Evolutionary conservation across 1,140 invertebrate species (phyloP).

Genomic region (Drosophila kepulauana): DNA sequence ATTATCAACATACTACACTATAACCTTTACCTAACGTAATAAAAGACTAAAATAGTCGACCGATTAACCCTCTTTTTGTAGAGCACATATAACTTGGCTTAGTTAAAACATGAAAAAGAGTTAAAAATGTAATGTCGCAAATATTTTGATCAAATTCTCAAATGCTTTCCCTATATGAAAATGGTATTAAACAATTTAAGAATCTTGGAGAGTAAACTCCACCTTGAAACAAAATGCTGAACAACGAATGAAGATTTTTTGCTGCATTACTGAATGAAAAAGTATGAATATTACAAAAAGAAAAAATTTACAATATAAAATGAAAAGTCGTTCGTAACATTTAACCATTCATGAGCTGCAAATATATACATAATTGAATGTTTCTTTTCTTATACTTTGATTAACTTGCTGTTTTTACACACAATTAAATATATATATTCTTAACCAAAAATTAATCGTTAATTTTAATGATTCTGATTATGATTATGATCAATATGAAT

Average conservation of each 20-base stretch:
- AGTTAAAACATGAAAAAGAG: slow-evolving; percentile 13
- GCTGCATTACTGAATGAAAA: slow-evolving; percentile 48
- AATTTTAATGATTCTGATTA: slow-evolving; percentile 61
- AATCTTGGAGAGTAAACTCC: slow-evolving; percentile 80
- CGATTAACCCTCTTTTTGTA: slow-evolving; percentile 43
- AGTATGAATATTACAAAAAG: slow-evolving; percentile 27
- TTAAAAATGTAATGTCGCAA: slow-evolving; percentile 67
- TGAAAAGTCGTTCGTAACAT: slow-evolving; percentile 78
- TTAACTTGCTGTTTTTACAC: slow-evolving; percentile 70
- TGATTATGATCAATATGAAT: slow-evolving; percentile 62
- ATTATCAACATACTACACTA: background rate
- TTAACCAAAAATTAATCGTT: slow-evolving; percentile 80
- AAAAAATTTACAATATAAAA: slow-evolving; percentile 64
- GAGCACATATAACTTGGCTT: slow-evolving; percentile 24
- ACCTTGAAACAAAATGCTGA: slow-evolving; percentile 69
- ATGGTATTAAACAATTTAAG: slow-evolving; percentile 34
- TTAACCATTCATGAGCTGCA: slow-evolving; percentile 77
- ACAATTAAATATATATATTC: slow-evolving; percentile 70
- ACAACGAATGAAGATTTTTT: slow-evolving; percentile 81
- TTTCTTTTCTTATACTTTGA: slow-evolving; percentile 73
- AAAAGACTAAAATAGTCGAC: slow-evolving; percentile 33
- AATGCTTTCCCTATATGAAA: slow-evolving; percentile 57
- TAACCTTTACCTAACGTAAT: slow-evolving; percentile 13
- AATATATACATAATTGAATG: slow-evolving; percentile 70
- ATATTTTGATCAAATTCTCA: slow-evolving; percentile 63